Conservation (phyloP, 2,113 vertebrate genomes). For the Phainopepla nitens region DNA sequence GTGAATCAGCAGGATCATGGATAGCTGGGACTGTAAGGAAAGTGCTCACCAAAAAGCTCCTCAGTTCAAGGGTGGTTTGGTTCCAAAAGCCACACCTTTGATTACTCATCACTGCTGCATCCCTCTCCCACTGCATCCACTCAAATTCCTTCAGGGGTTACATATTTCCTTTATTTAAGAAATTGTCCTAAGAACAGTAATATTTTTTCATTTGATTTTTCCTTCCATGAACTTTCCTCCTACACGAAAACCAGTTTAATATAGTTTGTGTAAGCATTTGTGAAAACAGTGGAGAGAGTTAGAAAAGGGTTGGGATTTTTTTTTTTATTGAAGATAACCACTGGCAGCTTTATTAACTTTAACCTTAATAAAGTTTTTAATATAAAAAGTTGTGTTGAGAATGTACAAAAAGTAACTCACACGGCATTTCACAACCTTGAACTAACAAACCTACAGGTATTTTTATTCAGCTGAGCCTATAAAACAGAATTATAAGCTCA, state of each 20-base stretch:
- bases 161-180: not conserved
- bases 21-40: not conserved
- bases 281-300: not conserved
- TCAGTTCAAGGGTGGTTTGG: not conserved
- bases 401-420: not conserved
- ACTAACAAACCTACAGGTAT: not conserved
- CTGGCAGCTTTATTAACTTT: not conserved
- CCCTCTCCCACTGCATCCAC: not conserved
- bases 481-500: not conserved
- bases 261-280: not conserved
- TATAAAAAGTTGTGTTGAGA: not conserved
- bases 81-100: not conserved
- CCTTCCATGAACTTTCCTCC: not conserved
- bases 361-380: not conserved
- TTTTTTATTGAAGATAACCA: not conserved
- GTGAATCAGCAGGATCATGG: not conserved
- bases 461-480: not conserved
- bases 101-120: not conserved
- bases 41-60: not conserved
- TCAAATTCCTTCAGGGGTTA: not conserved
- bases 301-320: not conserved
- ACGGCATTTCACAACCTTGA: not conserved
- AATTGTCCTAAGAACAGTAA: not conserved
- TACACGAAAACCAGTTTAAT: not conserved
- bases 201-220: not conserved